Conservation (phyloP, 2,888 invertebrate species). For the Cryptus armator region DNA sequence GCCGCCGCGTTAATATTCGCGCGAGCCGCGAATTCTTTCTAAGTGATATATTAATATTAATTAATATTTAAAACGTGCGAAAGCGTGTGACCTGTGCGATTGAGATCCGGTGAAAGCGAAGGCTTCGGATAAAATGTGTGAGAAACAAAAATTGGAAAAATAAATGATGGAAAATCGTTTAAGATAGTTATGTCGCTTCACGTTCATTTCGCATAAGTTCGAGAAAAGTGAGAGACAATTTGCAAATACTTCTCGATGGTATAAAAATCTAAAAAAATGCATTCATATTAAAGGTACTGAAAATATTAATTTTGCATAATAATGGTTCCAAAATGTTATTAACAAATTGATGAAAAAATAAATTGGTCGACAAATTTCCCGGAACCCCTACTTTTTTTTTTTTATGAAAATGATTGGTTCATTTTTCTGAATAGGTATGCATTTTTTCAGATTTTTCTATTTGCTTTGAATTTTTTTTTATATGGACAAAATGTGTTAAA, state of each 20-base stretch:
- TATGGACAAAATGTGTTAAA: no score
- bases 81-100: constrained; percentile 9
- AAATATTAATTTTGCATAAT: neutral
- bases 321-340: neutral
- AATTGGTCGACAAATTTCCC: neutral
- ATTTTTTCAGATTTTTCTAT: no score
- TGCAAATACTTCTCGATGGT: no score
- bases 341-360: constrained; percentile 6
- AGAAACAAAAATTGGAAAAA: constrained; percentile 16
- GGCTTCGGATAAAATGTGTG: constrained; percentile 2
- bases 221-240: no score
- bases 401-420: no score
- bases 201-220: no score
- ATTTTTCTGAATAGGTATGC: no score
- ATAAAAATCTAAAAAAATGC: no score
- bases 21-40: constrained; percentile 54
- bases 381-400: no score
- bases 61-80: constrained; percentile 38
- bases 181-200: neutral
- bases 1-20: constrained; percentile 47
- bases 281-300: no score
- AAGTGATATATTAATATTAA: constrained; percentile 45
- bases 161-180: neutral
- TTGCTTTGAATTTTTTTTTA: no score
- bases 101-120: constrained; percentile 8